Evolutionary conservation across 2,888 invertebrate genomes (phyloP), one percentile per base, ranked within the genome.

Genomic region (Scaptomyza reducta): DNA sequence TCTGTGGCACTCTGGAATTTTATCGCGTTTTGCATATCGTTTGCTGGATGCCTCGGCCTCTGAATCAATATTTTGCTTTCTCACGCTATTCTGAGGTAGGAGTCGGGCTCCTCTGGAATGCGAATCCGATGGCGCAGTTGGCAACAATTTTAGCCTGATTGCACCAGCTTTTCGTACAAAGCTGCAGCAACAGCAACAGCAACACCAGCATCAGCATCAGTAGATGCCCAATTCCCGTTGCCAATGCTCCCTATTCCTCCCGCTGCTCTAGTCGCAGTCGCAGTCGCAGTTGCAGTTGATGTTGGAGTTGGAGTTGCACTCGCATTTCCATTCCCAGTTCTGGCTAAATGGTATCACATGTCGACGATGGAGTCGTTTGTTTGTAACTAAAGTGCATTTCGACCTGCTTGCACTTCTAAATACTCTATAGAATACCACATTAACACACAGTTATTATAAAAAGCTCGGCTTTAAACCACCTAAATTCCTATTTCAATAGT

Each of bases 41-140:
- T 14, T 14, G 31, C 31, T 31, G 38, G 22, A 2, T 14, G 38
- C 61, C 49, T 46, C 56, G 44, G 58, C 59, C 74, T 69, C 70
- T 84, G 87, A 87, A 83, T 85, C 88, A 88, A 85, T 85, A 88
- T 85, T 88, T 85, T 84, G 53, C 85, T 88, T 85, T 85, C 85
- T 85, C 85, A 85, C 85, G 85, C 84, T 85, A 86, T 78, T 63
- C 71, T 68, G 71, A 60, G 59, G 61, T 65, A 71, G 70, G 70
- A 65, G 75, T 62, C 47, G 38, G 31, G 31, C 11, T 67, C 46
- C 77, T 65, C 18, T 87, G 83, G 83, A 83, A 84, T 84, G 83
- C 79, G 63, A 65, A 57, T 61, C 69, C 51, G 66, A 59, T 66
- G 66, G 61, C 76, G 62, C 82, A 82, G 85, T 82, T 82, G 82